Evolutionary conservation across 2,113 vertebrate species (phyloP), one percentile per base, ranked within the genome.

Genomic region (Cnemophilus loriae): DNA sequence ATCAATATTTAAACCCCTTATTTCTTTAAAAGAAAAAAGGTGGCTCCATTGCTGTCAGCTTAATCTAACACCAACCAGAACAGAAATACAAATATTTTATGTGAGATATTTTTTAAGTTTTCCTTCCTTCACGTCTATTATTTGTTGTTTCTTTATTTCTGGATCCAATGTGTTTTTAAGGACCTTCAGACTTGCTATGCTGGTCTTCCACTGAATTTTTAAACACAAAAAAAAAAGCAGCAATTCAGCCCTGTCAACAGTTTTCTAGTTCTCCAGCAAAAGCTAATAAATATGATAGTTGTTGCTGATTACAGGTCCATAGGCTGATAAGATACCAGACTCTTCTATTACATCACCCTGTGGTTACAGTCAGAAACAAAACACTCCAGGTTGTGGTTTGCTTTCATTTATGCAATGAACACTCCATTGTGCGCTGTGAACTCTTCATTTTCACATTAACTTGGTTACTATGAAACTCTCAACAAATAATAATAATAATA

Each of bases 381-480:
- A 59, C 64, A 63, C 32, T 67, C 22, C 15, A 10, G 7, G 7
- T 3, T 71, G 68, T 71, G 68, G 68, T 84, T 89, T 94, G 32
- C 32, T n/a, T 44, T 77, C 61, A n/a, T 67, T 86, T 84, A 4
- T 42, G 28, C 75, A 69, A 13, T 11, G 53, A 76, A 6, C 17
- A 5, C 21, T 33, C 27, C 5, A 6, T 13, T 47, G 68, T 84
- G 55, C 42, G 15, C 27, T 84, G 52, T 78, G 52, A 84, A 21
- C 55, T 78, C 27, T 56, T 4, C 18, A 9, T 70, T 89, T 89
- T 52, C 57, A 32, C 13, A 52, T 81, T 24, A 63, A 13, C 26
- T 77, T 52, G 30, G 68, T 91, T 92, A 75, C 89, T 57, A 9
- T 89, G 86, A 89, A 90, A 84, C 76, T 80, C 37, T 60, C 33